These are phyloP conservation scores for Drosophila littoralis DNA, from an alignment of 1,140 invertebrate species.

Conservation along the genomic window DNA sequence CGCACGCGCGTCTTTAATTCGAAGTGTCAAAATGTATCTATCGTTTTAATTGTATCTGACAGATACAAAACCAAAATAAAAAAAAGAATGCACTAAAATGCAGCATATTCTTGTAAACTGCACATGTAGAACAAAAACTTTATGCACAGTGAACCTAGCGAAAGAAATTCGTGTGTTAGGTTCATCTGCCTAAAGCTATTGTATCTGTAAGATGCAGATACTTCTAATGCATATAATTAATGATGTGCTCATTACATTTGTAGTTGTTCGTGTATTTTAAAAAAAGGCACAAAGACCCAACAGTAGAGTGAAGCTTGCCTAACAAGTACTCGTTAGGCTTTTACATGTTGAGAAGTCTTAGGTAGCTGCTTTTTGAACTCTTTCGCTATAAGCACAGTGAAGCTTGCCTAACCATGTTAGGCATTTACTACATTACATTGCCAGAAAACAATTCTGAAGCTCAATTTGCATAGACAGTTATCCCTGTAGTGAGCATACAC, in stretches of 20 bases:
- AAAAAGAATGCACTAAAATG: conserved; percentile 2
- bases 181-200: background rate
- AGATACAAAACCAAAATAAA: conserved; percentile 37
- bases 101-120: conserved; percentile 1
- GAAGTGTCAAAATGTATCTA: conserved; percentile 37
- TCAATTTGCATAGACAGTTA: background rate
- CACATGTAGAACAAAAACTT: background rate
- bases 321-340: background rate
- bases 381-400: background rate
- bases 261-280: background rate
- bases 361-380: background rate
- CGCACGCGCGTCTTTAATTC: conserved; percentile 59
- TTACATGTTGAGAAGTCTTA: too few relatives aligned
- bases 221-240: background rate
- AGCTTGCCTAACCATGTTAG: background rate
- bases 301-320: background rate
- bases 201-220: background rate
- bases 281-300: background rate
- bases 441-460: background rate
- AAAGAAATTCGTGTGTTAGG: background rate
- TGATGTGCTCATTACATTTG: background rate
- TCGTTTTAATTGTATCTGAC: conserved; percentile 32
- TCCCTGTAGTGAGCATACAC: too few relatives aligned
- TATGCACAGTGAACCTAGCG: background rate
- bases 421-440: background rate